These are phyloP conservation scores for Andrena minutula DNA, from an alignment of 2,888 invertebrate species.

Conservation along the genomic window DNA sequence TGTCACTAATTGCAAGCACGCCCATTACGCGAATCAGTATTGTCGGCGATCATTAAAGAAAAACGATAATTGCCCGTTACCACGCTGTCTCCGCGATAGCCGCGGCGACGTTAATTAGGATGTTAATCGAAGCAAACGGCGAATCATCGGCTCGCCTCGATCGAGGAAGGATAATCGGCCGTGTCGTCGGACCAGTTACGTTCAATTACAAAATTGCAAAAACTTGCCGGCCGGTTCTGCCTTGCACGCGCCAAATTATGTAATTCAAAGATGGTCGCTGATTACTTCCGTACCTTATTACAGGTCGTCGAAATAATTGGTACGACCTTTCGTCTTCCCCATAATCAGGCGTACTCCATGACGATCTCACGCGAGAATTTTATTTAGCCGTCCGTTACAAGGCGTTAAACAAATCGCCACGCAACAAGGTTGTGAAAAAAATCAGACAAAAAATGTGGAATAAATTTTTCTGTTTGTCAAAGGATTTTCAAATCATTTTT, in stretches of 20 bases:
- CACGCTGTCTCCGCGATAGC: not conserved
- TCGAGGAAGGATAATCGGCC: slow-evolving; percentile 23
- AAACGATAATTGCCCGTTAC: not conserved
- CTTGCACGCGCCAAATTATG: slow-evolving; percentile 21
- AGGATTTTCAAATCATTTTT: too few relatives aligned
- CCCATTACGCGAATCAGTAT: not conserved
- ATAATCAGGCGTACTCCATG: not conserved
- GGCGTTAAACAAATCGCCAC: too few relatives aligned
- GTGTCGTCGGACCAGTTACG: slow-evolving; percentile 9
- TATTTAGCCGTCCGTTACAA: not conserved
- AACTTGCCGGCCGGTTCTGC: slow-evolving; percentile 38
- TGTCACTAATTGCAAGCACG: not conserved
- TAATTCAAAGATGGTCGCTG: slow-evolving; percentile 18
- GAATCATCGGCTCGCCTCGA: not conserved
- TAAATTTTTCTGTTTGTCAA: too few relatives aligned
- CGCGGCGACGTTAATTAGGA: slow-evolving; percentile 11
- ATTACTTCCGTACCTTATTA: not conserved
- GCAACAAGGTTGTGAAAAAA: too few relatives aligned
- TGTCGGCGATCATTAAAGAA: not conserved
- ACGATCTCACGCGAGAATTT: not conserved
- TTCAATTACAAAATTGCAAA: slow-evolving; percentile 41
- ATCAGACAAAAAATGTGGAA: too few relatives aligned
- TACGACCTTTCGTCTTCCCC: slow-evolving; percentile 1
- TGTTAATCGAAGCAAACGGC: slow-evolving; percentile 25
- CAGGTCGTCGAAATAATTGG: slow-evolving; percentile 3